phyloP scores from a whole-genome alignment of 2,113 vertebrate genomes.

The Halichoerus grypus region DNA sequence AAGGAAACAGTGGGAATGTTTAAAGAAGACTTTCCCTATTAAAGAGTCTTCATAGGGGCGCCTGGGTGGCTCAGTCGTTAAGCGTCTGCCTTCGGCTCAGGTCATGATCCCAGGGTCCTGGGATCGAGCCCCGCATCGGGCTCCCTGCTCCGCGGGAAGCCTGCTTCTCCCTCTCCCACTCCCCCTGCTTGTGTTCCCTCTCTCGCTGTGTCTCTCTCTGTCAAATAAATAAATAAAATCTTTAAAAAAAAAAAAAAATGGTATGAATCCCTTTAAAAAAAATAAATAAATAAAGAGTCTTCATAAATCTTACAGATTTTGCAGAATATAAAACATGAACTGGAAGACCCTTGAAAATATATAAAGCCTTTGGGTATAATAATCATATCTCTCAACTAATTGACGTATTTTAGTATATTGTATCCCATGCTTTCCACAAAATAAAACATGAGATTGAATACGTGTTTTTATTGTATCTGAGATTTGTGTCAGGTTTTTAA shows the following conservation, averaged over 20 bases:
- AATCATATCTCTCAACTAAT: background rate
- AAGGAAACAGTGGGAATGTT: background rate
- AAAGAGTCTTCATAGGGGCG: background rate
- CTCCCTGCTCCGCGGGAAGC: no score
- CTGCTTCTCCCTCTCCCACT: no score
- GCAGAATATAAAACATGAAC: background rate
- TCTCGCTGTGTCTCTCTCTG: no score
- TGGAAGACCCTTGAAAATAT: constrained; percentile 27
- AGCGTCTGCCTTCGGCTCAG: no score
- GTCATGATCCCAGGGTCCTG: no score
- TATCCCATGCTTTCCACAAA: background rate
- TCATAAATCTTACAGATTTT: background rate
- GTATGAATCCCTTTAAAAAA: no score
- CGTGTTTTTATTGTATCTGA: background rate
- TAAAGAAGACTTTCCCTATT: background rate
- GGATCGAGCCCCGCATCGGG: no score
- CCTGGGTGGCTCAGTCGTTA: no score
- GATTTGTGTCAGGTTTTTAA: background rate
- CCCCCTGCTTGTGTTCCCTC: no score
- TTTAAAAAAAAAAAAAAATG: no score
- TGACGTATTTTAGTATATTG: background rate
- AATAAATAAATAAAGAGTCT: background rate
- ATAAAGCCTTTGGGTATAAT: constrained; percentile 43
- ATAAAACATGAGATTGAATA: background rate
- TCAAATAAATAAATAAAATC: no score